Conservation (phyloP, 2,113 vertebrate species). For the Pterocles orientalis region DNA sequence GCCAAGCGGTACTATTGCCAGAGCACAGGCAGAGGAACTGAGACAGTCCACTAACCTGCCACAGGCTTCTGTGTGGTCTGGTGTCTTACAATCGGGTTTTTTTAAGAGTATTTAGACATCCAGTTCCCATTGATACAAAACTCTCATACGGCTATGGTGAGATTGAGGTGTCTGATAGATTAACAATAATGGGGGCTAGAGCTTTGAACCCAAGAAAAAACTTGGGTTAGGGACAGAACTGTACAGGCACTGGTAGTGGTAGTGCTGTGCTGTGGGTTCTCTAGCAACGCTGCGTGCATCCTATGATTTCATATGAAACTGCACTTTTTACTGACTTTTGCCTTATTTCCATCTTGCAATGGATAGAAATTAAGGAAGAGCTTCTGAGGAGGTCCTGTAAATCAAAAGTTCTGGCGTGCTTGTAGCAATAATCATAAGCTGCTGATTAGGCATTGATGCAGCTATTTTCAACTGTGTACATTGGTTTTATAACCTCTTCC, state of each 20-base stretch:
- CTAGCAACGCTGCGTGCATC: too few species aligned
- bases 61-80: background rate
- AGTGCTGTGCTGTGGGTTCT: background rate
- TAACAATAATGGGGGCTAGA: background rate
- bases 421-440: background rate
- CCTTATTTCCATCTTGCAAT: background rate
- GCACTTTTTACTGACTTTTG: background rate
- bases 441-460: background rate
- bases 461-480: background rate
- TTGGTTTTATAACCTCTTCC: conserved; percentile 22
- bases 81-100: background rate
- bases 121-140: background rate
- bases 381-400: background rate
- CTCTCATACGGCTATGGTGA: background rate
- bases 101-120: background rate
- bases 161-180: background rate
- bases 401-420: background rate
- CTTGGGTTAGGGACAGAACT: background rate
- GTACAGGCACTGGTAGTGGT: background rate
- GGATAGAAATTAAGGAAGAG: background rate
- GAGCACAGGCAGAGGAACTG: background rate
- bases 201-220: background rate
- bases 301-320: background rate
- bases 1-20: background rate
- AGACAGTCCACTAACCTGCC: background rate